Conservation (phyloP, 2,113 vertebrate genomes). For the Epinephelus lanceolatus region DNA sequence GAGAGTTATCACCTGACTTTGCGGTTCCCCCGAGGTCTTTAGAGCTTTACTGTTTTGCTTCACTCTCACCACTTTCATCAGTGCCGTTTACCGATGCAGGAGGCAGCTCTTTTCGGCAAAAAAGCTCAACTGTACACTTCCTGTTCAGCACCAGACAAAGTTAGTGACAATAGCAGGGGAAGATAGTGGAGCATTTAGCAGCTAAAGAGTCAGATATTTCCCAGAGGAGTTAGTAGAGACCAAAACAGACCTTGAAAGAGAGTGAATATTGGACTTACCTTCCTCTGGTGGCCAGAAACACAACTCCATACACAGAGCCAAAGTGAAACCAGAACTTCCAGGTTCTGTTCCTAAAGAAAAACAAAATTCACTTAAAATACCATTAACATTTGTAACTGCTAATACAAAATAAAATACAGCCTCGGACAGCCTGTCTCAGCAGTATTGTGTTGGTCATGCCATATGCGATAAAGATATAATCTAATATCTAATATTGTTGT, state of each 20-base stretch:
- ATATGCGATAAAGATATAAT: too few relatives aligned
- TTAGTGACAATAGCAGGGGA: not conserved
- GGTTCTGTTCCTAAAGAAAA: not conserved
- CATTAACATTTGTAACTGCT: too few relatives aligned
- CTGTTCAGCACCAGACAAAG: too few relatives aligned
- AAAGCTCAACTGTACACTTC: not conserved
- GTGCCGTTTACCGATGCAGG: not conserved
- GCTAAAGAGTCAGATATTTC: not conserved
- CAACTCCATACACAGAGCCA: too few relatives aligned
- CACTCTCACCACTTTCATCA: too few relatives aligned
- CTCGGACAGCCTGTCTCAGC: too few relatives aligned
- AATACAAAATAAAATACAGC: too few relatives aligned
- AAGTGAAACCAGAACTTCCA: not conserved
- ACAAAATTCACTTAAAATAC: too few relatives aligned
- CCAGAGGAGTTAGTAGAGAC: not conserved
- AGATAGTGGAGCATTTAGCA: not conserved
- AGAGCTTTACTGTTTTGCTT: not conserved
- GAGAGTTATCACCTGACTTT: not conserved
- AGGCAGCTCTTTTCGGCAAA: not conserved
- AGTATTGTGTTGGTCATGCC: too few relatives aligned
- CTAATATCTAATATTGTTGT: too few relatives aligned
- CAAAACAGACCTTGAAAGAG: not conserved
- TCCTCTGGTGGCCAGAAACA: not conserved
- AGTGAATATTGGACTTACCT: too few relatives aligned
- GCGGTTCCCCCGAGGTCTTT: not conserved